phyloP scores from a whole-genome alignment of 2,797 vertebrate genomes.

The Calcarius lapponicus region DNA sequence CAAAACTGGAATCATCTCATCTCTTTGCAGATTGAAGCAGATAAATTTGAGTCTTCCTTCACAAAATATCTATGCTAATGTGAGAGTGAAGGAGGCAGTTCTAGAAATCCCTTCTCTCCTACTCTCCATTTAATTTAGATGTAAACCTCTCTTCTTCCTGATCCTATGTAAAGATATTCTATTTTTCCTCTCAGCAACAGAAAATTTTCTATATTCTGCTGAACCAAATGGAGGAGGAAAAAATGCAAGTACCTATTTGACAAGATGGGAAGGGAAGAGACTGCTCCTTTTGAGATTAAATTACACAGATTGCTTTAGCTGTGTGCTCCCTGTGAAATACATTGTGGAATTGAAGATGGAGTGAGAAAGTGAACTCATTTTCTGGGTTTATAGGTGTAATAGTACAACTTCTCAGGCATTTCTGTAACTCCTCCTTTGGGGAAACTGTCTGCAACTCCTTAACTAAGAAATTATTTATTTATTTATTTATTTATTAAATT shows the following conservation, averaged over 20 bases:
- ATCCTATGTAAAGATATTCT: not conserved
- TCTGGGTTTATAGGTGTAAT: not conserved
- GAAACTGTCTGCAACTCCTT: not conserved
- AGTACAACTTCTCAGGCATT: not conserved
- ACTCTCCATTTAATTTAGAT: not conserved
- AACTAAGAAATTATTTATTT: not conserved
- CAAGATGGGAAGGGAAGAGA: not conserved
- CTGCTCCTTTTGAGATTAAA: not conserved
- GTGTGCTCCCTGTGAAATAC: not conserved
- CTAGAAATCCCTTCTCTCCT: not conserved
- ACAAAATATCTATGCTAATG: not conserved
- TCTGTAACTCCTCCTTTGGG: not conserved
- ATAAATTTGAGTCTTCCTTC: not conserved
- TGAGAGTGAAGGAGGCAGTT: not conserved
- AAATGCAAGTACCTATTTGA: not conserved
- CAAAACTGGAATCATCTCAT: not conserved
- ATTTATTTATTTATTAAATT: not conserved
- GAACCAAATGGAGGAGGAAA: not conserved
- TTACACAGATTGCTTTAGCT: not conserved
- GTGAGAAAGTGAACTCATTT: not conserved
- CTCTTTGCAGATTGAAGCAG: not conserved
- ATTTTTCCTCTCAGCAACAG: not conserved
- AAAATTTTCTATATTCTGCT: not conserved
- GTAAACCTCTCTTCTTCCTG: not conserved
- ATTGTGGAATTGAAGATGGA: not conserved